Conservation (phyloP, 2,113 vertebrate genomes). For the Hipposideros armiger region DNA sequence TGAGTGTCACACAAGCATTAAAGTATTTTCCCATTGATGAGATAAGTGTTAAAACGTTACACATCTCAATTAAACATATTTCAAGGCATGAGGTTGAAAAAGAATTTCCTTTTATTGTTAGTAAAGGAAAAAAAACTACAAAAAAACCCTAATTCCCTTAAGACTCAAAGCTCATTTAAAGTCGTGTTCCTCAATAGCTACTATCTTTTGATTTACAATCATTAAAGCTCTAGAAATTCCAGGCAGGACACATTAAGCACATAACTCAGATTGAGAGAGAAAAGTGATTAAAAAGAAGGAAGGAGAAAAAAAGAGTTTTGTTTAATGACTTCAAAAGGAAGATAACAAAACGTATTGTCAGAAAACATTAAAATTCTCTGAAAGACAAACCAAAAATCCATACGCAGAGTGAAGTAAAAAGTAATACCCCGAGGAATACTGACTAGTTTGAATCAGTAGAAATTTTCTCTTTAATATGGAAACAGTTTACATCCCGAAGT, state of each 20-base stretch:
- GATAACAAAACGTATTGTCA: background rate
- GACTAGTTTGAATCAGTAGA: background rate
- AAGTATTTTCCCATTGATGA: background rate
- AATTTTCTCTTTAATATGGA: constrained; percentile 42
- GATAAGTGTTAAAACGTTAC: constrained; percentile 7
- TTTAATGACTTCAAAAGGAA: constrained; percentile 33
- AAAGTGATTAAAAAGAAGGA: background rate
- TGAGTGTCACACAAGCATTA: background rate
- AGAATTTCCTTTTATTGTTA: constrained; percentile 16
- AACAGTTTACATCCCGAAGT: background rate
- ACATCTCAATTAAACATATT: constrained; percentile 1
- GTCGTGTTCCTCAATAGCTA: background rate
- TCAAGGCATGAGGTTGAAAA: constrained; percentile 36
- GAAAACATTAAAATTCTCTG: constrained; percentile 43
- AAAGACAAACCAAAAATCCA: constrained; percentile 27
- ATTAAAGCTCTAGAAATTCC: background rate
- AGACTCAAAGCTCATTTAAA: constrained; percentile 58
- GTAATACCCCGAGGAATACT: background rate
- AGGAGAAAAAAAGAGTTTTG: background rate
- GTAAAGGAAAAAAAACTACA: background rate
- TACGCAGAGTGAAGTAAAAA: constrained; percentile 9
- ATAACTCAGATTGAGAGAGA: background rate
- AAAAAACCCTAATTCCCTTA: background rate
- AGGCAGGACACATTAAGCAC: background rate
- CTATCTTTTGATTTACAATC: constrained; percentile 30